phyloP scores from a whole-genome alignment of 2,888 invertebrate species.

The Cataglyphis albicans region DNA sequence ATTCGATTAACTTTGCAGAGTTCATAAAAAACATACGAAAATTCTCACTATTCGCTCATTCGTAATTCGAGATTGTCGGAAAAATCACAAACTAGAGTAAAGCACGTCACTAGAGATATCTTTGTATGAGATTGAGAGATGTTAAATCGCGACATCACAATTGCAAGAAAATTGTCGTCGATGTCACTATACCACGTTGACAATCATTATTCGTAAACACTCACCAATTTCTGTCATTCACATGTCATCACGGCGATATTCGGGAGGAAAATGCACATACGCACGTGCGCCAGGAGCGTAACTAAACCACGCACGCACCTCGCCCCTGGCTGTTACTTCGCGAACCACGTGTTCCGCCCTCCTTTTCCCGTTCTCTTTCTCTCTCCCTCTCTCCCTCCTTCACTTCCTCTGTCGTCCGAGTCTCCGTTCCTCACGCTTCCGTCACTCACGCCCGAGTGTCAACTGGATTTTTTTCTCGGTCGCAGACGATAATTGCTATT shows the following conservation, averaged over 20 bases:
- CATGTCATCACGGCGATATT: slow-evolving; percentile 65
- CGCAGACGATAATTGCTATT: slow-evolving; percentile 86
- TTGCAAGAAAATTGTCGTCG: neutral
- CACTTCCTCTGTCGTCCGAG: slow-evolving; percentile 7
- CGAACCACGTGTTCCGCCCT: slow-evolving; percentile 80
- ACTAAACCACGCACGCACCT: slow-evolving; percentile 74
- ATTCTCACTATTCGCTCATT: neutral
- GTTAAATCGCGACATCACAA: neutral
- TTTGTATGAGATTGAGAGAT: neutral
- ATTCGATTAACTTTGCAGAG: neutral
- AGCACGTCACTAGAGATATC: neutral
- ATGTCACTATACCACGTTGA: neutral
- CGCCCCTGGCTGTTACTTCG: slow-evolving; percentile 57
- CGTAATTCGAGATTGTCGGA: neutral
- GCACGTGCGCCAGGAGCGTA: slow-evolving; percentile 78
- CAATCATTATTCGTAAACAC: neutral
- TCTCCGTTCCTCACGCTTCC: slow-evolving; percentile 36
- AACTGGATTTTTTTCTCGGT: slow-evolving; percentile 88
- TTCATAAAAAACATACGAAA: neutral
- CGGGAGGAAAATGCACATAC: slow-evolving; percentile 65
- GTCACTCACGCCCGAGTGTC: slow-evolving; percentile 84
- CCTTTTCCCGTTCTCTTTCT: slow-evolving; percentile 39
- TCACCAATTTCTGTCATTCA: slow-evolving; percentile 64
- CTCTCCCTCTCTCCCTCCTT: slow-evolving; percentile 36
- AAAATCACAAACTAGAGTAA: neutral